Evolutionary conservation across 2,888 invertebrate species (phyloP), one percentile per base, ranked within the genome.

Genomic region (Lepetodrilus schrolli): DNA sequence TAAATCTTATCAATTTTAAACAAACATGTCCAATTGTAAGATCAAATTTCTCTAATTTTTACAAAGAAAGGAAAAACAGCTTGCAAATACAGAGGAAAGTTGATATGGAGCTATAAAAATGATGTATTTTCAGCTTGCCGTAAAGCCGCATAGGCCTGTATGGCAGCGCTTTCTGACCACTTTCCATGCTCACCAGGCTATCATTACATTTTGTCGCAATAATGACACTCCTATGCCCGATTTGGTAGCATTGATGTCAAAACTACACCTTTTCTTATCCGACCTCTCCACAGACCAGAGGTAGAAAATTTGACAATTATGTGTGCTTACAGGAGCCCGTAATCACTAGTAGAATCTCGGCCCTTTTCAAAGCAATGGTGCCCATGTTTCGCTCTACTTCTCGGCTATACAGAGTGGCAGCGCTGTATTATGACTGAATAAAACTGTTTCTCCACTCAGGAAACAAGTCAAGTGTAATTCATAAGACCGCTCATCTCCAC

Each of bases 381-480:
- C 34, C 43, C 47, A 30, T 43, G 68, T 68, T 47, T 30, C 68
- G 68, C 68, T 68, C 68, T 68, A 68, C 26, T 68, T 68, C 38
- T 30, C 37, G 43, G 23, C 13, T 23, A 47, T 68, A 23, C 23
- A 38, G 23, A 23, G 10, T n/a, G n/a, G n/a, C n/a, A n/a, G n/a
- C 26, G 38, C 68, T 68, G 47, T 68, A 68, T 68, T 68, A 68
- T 68, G 30, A 68, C 68, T 30, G 47, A 68, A 68, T 68, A 68
- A 68, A 68, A 68, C 43, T 68, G 68, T 68, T 68, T 68, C 68
- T 47, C 26, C 68, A 47, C 47, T 13, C 21, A 68, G 43, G 30
- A 47, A 68, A 68, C 68, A 68, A 68, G 68, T 68, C 68, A 47
- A 68, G 68, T 68, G 68, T 68, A 68, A 68, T 68, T 47, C 47